phyloP scores from a whole-genome alignment of 2,797 vertebrate genomes.

The Atherinosoma microstoma region DNA sequence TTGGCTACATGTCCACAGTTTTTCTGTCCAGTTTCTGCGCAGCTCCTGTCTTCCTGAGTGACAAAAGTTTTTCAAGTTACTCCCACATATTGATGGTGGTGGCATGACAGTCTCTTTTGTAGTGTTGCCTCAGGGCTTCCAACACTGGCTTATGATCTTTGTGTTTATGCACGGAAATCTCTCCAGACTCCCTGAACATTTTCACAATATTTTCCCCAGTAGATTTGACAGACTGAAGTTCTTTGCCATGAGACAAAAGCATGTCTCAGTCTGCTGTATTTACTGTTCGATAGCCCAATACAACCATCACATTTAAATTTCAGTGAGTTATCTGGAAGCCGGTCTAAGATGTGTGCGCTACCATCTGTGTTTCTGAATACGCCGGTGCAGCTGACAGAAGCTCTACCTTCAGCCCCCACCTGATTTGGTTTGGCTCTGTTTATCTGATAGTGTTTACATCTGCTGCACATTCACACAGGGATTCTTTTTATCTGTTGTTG shows the following conservation, averaged over 20 bases:
- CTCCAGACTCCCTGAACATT: neutral
- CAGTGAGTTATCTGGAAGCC: neutral
- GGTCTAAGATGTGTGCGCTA: neutral
- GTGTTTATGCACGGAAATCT: neutral
- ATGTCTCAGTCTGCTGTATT: neutral
- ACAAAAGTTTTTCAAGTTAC: neutral
- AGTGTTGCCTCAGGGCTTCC: neutral
- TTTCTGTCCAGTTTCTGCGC: neutral
- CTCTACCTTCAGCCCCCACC: neutral
- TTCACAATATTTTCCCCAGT: neutral
- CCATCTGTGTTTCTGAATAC: slow-evolving; percentile 1
- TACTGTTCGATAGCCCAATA: neutral
- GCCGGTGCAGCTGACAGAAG: slow-evolving; percentile 7
- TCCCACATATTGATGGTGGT: neutral
- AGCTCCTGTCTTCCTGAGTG: neutral
- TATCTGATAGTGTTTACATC: slow-evolving; percentile 5
- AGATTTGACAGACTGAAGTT: neutral
- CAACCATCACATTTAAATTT: neutral
- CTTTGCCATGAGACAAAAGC: neutral
- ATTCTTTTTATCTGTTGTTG: slow-evolving; percentile 11
- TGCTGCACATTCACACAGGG: neutral
- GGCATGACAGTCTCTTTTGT: neutral
- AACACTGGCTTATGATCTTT: neutral
- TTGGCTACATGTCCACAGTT: neutral
- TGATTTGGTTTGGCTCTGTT: slow-evolving; percentile 17